Evolutionary conservation across 2,888 invertebrate species (phyloP), one percentile per base, ranked within the genome.

Genomic region (Caenorhabditis imperialis): DNA sequence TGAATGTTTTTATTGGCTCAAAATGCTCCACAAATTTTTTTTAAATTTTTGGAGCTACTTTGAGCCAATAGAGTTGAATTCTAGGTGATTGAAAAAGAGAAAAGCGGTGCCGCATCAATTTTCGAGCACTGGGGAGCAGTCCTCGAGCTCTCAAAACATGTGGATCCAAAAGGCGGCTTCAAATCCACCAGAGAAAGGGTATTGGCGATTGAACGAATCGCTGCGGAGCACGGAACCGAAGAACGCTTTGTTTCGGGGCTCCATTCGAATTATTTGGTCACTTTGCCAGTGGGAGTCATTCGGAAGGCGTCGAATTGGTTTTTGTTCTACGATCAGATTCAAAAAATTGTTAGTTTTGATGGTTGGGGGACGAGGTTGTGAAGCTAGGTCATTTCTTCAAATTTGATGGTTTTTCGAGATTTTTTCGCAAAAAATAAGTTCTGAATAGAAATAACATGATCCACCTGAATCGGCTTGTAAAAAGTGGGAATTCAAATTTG

Each of bases 51-150:
- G n/a, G n/a, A n/a, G n/a, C n/a, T n/a, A n/a, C n/a, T n/a, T n/a
- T n/a, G n/a, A n/a, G n/a, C n/a, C n/a, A n/a, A n/a, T n/a, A n/a
- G n/a, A n/a, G n/a, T n/a, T n/a, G n/a, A n/a, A n/a, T 61, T 62
- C 10, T 20, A 62, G 62, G 77, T 77, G 1, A 65, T 80, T 18
- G 76, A 78, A 42, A 61, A 67, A 33, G 72, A 75, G 45, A 69
- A 65, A 33, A 57, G 62, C 4, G 75, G 72, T 1, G 50, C 54
- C 3, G 44, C 73, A 3, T 78, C 76, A 8, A 76, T 82, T 33
- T 83, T 83, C 57, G 79, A 79, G 6, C 58, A 77, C 22, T 83
- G 81, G 81, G 67, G 77, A 20, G 58, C 75, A 8, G 50, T 83
- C 30, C 54, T 83, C 8, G 78, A 81, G n/a, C 65, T 77, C 16